Evolutionary conservation across 2,797 vertebrate species (phyloP), one percentile per base, ranked within the genome.

Genomic region (Saguinus oedipus): DNA sequence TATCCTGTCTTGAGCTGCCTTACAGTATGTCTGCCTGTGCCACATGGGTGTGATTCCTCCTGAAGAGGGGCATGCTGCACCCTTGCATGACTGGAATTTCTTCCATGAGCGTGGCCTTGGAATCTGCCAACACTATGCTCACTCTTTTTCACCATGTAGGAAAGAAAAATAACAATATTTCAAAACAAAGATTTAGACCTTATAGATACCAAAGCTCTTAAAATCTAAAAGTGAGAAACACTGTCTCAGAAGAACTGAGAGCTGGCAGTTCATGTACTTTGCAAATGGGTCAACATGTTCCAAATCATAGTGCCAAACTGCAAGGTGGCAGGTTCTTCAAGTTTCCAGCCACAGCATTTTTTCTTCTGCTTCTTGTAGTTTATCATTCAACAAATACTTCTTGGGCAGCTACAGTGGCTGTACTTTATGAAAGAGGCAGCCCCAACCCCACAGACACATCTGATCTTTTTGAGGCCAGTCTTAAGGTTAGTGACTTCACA

Each of bases 1-100:
- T 8, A 0, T n/a, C 57, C 95, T 96, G 84, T 80, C 93, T 95
- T 89, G 90, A 53, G 95, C 98, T 97, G 96, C 96, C 14, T 4
- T 92, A 61, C 15, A 15, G 36, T 36, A 2, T 0, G n/a, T 92
- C 88, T 98, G 98, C 98, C 97, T 98, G 0, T 33, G 30, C 81
- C 1, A 1, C 61, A 19, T 2, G 44, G 72, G 94, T 79, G 2
- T 33, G 97, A 15, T 93, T 36, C 5, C 90, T 96, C 90, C 90
- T 15, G 39, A 87, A 1, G 42, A 57, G 82, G 74, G 94, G 93
- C 97, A 82, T 95, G 83, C 22, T 91, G 96, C 93, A 87, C 97
- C 96, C 22, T 94, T 97, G 98, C 97, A 97, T 98, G 97, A 93
- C 30, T 64, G 7, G 1, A 91, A 88, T 94, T 97, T 83, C 90